phyloP scores from a whole-genome alignment of 2,888 invertebrate genomes.

The Lutraria lutraria region DNA sequence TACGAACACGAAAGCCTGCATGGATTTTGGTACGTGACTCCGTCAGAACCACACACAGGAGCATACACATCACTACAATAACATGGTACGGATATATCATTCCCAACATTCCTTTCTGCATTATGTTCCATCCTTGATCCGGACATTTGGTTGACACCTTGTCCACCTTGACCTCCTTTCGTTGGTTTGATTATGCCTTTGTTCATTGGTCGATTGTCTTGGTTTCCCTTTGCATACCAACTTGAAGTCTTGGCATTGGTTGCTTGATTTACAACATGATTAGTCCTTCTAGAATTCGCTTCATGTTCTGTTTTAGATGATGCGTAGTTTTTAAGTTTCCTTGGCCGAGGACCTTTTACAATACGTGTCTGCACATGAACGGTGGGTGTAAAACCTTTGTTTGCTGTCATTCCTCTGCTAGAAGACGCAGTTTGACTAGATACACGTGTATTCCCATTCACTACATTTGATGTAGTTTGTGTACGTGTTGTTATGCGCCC shows the following conservation, averaged over 20 bases:
- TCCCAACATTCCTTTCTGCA: background rate
- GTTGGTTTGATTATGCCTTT: background rate
- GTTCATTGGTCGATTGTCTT: background rate
- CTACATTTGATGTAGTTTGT: background rate
- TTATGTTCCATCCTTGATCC: background rate
- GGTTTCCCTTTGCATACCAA: background rate
- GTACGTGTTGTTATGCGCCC: background rate
- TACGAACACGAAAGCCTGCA: conserved; percentile 47
- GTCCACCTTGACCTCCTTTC: background rate
- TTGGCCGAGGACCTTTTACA: background rate
- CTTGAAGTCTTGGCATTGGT: background rate
- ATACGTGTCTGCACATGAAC: background rate
- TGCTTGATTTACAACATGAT: background rate
- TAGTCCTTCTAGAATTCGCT: background rate
- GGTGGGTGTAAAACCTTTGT: background rate
- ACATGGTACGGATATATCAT: background rate
- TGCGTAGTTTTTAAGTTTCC: background rate
- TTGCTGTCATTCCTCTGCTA: background rate
- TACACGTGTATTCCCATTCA: background rate
- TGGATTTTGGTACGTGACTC: conserved; percentile 48
- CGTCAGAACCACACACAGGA: conserved; percentile 44
- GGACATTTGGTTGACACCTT: background rate
- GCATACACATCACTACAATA: conserved; percentile 31
- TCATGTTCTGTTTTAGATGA: background rate
- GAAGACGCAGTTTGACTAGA: background rate